Evolutionary conservation across 2,888 invertebrate genomes (phyloP).

Genomic region (Zaprionus obscuricornis): DNA sequence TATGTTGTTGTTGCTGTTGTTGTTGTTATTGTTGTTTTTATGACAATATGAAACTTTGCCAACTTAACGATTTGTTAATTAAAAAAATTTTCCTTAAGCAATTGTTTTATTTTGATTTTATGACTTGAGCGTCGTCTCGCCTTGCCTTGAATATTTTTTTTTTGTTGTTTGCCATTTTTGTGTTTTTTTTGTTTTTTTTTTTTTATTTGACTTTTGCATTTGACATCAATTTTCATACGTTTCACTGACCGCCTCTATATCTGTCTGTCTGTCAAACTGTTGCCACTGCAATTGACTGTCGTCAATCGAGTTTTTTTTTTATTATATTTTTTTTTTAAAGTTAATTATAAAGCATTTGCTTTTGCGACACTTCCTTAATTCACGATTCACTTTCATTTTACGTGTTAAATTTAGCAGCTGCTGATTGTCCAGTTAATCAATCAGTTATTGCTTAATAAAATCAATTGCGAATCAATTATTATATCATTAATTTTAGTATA

Average conservation of each 20-base stretch:
- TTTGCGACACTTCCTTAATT: conserved; percentile 33
- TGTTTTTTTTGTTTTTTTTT: no score
- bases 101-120: conserved; percentile 19
- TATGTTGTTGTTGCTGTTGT: background rate
- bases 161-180: no score
- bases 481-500: no score
- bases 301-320: conserved; percentile 33
- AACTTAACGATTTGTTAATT: conserved; percentile 41
- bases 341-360: conserved; percentile 10
- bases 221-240: conserved; percentile 36
- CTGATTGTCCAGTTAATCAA: no score
- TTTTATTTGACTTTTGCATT: conserved; percentile 53
- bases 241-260: background rate
- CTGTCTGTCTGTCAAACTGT: background rate
- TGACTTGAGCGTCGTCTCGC: conserved; percentile 12
- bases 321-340: conserved; percentile 14
- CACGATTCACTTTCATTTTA: background rate
- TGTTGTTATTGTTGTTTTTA: conserved; percentile 16
- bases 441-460: no score
- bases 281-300: conserved; percentile 12
- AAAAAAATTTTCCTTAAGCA: conserved; percentile 27
- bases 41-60: conserved; percentile 35
- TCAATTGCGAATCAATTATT: no score
- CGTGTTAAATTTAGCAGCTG: background rate
- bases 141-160: conserved; percentile 63